These are phyloP conservation scores for Macrophya alboannulata DNA, from an alignment of 2,888 invertebrate genomes.

Conservation along the genomic window DNA sequence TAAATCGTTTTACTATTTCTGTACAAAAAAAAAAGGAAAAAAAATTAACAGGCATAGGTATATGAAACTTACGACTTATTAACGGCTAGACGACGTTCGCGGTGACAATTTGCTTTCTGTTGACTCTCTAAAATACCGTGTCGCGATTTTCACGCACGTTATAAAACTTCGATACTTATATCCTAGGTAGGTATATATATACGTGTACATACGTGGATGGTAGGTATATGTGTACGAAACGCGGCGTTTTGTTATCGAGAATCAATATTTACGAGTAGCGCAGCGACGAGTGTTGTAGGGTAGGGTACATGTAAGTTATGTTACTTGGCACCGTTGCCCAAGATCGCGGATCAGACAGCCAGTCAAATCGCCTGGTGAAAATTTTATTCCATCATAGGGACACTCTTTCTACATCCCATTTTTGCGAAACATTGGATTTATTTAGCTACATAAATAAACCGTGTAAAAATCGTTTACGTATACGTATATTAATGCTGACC, in stretches of 20 bases:
- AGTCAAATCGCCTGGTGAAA: conserved; percentile 34
- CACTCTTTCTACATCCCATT: neutral
- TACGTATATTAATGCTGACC: neutral
- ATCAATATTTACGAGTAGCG: conserved; percentile 52
- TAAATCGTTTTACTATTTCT: neutral
- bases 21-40: neutral
- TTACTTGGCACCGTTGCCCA: conserved; percentile 50
- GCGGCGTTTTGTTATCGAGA: conserved; percentile 49
- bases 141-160: neutral
- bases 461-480: neutral
- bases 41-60: neutral
- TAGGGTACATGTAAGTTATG: conserved; percentile 4
- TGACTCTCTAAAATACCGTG: conserved; percentile 18
- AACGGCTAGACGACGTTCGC: neutral
- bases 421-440: neutral
- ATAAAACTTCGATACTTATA: neutral
- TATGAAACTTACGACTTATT: neutral
- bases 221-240: neutral
- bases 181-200: neutral
- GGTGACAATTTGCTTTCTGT: neutral
- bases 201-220: neutral
- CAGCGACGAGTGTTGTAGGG: conserved; percentile 24
- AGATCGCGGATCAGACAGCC: conserved; percentile 33
- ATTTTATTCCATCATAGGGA: neutral
- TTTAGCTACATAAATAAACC: neutral